phyloP scores from a whole-genome alignment of 1,140 invertebrate species.

The Thaumatotibia leucotreta region DNA sequence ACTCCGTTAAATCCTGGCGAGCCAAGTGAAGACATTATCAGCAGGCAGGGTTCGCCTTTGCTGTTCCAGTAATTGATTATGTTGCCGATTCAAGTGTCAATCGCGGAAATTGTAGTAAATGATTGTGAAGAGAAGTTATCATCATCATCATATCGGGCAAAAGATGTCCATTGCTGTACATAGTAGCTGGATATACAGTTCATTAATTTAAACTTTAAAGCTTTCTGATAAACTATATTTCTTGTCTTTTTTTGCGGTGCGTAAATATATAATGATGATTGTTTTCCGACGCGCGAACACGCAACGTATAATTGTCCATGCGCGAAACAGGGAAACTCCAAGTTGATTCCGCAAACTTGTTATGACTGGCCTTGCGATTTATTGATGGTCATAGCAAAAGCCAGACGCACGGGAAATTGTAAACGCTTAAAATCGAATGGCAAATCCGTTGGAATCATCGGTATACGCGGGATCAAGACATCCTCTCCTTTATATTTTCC shows the following conservation, averaged over 20 bases:
- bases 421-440: constrained; percentile 51
- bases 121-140: not conserved
- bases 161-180: not conserved
- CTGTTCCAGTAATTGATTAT: not conserved
- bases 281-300: constrained; percentile 54
- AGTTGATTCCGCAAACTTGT: constrained; percentile 21
- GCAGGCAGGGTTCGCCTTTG: not conserved
- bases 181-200: constrained; percentile 17
- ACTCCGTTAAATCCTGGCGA: not conserved
- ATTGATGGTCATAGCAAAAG: constrained; percentile 68
- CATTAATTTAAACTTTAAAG: constrained; percentile 30
- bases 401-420: constrained; percentile 59
- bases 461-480: constrained; percentile 26
- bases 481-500: constrained; percentile 37
- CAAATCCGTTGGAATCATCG: constrained; percentile 32
- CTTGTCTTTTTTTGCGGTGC: constrained; percentile 28
- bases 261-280: constrained; percentile 46
- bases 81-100: constrained; percentile 1
- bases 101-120: not conserved
- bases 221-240: constrained; percentile 45
- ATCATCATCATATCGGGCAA: not conserved
- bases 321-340: constrained; percentile 26
- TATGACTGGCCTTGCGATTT: constrained; percentile 23
- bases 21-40: not conserved
- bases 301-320: constrained; percentile 30